Percentiles rank a stretch among this genome's conserved stretches.
Conservation (phyloP, 2,888 invertebrate species). For the Cyclophora albipunctata region DNA sequence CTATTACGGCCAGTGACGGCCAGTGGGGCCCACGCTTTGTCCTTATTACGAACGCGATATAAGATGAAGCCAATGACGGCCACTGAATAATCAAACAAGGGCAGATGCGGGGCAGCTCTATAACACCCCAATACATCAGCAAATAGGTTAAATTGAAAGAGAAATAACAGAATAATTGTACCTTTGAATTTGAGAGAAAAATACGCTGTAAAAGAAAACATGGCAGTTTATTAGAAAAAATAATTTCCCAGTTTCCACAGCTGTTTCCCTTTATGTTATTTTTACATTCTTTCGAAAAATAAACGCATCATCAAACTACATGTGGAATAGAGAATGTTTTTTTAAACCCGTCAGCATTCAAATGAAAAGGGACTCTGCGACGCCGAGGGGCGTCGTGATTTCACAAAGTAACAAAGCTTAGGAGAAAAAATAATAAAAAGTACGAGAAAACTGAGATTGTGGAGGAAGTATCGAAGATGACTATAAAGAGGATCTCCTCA, state of each 20-base stretch:
- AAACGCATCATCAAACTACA: too few species aligned
- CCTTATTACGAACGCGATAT: background rate
- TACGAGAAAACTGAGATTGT: conserved; percentile 1
- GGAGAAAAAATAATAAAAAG: conserved; percentile 5
- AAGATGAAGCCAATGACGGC: background rate
- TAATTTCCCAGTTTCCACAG: too few species aligned
- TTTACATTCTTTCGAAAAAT: too few species aligned
- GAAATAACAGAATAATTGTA: background rate
- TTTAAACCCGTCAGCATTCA: too few species aligned
- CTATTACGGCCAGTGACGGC: conserved; percentile 1
- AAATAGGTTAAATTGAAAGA: background rate
- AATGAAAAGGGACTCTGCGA: too few species aligned
- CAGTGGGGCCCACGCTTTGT: conserved; percentile 1
- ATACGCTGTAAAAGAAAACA: too few species aligned
- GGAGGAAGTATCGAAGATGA: background rate
- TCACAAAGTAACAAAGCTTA: conserved; percentile 6
- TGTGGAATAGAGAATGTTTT: too few species aligned
- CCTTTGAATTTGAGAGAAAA: background rate
- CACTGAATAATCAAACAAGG: background rate
- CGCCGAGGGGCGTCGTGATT: conserved; percentile 1
- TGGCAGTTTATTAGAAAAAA: too few species aligned
- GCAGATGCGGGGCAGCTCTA: background rate
- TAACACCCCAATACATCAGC: background rate
- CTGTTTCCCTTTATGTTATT: too few species aligned
- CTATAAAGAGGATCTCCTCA: conserved; percentile 4